Conservation (phyloP, 1,140 invertebrate genomes). For the Maniola jurtina region DNA sequence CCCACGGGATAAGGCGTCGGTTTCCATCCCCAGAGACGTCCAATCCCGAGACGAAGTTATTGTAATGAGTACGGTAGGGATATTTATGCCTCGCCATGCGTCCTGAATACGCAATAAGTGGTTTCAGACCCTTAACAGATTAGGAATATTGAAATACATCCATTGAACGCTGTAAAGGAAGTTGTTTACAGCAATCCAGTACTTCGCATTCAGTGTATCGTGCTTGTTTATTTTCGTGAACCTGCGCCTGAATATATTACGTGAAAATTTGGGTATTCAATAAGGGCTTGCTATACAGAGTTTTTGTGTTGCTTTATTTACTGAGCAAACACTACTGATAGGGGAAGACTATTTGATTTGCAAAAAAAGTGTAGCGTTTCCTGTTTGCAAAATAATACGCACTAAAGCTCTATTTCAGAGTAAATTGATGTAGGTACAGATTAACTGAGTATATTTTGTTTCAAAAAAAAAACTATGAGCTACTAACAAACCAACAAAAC, state of each 20-base stretch:
- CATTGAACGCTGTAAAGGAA: constrained; percentile 20
- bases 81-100: constrained; percentile 69
- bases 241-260: constrained; percentile 2
- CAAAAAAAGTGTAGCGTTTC: constrained; percentile 16
- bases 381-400: background rate
- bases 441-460: no score
- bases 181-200: constrained; percentile 6
- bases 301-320: constrained; percentile 57
- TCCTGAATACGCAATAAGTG: constrained; percentile 66
- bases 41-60: constrained; percentile 61
- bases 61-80: constrained; percentile 72
- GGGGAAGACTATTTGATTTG: constrained; percentile 33
- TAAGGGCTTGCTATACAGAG: constrained; percentile 42
- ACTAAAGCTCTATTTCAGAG: no score
- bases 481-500: no score
- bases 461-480: no score
- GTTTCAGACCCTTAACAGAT: constrained; percentile 25
- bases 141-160: constrained; percentile 17
- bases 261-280: constrained; percentile 57
- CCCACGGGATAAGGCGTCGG: constrained; percentile 55
- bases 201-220: constrained; percentile 19
- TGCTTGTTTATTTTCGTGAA: background rate
- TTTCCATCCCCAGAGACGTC: constrained; percentile 52
- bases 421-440: no score
- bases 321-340: constrained; percentile 54